Conservation (phyloP, 2,888 invertebrate genomes). For the Ptychoptera contaminata region DNA sequence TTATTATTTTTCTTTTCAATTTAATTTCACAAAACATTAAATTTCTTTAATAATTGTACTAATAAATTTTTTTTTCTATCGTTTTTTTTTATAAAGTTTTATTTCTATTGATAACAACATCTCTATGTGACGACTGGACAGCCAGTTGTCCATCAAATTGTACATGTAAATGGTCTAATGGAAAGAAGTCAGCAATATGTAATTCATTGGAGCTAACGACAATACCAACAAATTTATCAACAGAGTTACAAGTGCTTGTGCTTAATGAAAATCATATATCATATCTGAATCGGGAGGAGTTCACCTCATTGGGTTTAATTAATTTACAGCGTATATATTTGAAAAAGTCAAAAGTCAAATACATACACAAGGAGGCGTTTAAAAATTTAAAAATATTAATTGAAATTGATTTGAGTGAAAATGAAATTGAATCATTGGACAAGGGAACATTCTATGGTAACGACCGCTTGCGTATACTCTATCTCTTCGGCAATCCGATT, state of each 20-base stretch:
- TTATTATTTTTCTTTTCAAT: background rate
- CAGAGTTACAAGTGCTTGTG: constrained; percentile 63
- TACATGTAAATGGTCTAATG: constrained; percentile 83
- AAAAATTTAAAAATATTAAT: constrained; percentile 69
- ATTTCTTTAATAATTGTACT: background rate
- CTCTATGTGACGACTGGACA: constrained; percentile 63
- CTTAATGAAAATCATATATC: constrained; percentile 66
- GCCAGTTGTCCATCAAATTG: constrained; percentile 69
- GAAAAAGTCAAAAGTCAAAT: constrained; percentile 55
- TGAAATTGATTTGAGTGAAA: constrained; percentile 75
- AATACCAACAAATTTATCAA: constrained; percentile 52
- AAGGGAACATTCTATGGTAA: constrained; percentile 72
- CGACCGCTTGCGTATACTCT: constrained; percentile 60
- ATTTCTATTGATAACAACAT: constrained; percentile 21
- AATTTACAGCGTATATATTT: constrained; percentile 75
- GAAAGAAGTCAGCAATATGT: constrained; percentile 80
- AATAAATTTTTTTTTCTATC: background rate
- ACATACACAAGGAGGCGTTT: constrained; percentile 72
- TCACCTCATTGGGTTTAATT: constrained; percentile 59
- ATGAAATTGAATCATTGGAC: constrained; percentile 56
- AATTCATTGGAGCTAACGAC: constrained; percentile 63
- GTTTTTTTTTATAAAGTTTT: constrained; percentile 3
- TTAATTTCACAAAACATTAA: background rate
- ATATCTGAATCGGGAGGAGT: constrained; percentile 59
- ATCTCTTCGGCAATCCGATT: constrained; percentile 70